These are phyloP conservation scores for Equus quagga DNA, from an alignment of 2,113 vertebrate species.

Conservation along the genomic window DNA sequence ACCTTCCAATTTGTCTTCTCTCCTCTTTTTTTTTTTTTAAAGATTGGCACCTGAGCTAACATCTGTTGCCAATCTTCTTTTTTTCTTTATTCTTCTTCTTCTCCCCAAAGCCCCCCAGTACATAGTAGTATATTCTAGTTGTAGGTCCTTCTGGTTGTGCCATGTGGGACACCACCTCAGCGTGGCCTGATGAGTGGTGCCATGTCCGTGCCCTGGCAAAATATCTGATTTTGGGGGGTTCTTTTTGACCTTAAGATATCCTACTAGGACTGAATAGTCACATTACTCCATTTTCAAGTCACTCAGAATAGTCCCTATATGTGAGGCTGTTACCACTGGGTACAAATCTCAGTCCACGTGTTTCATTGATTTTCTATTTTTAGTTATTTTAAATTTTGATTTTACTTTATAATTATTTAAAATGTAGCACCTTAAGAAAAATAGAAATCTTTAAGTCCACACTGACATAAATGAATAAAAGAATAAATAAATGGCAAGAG, in stretches of 20 bases:
- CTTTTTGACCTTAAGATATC: background rate
- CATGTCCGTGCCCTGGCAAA: too few species aligned
- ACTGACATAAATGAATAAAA: background rate
- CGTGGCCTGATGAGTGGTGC: too few species aligned
- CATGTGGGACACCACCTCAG: too few species aligned
- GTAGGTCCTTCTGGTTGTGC: too few species aligned
- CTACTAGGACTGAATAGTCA: background rate
- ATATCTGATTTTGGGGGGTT: background rate
- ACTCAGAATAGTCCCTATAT: background rate
- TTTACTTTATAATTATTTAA: slow-evolving; percentile 22
- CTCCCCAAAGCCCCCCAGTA: too few species aligned
- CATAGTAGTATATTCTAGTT: too few species aligned
- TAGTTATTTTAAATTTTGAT: background rate
- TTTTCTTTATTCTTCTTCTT: too few species aligned
- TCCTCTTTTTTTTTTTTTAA: background rate
- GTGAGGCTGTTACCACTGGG: background rate
- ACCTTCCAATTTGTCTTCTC: background rate
- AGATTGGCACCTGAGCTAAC: too few species aligned
- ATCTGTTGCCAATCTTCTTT: too few species aligned
- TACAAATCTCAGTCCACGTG: background rate
- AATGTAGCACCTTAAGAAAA: background rate
- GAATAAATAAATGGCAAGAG: background rate
- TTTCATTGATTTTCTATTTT: slow-evolving; percentile 37
- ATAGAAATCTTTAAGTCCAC: background rate
- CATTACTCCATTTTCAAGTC: background rate